Conservation (phyloP, 2,113 vertebrate species). For the Antechinus stuartii region DNA sequence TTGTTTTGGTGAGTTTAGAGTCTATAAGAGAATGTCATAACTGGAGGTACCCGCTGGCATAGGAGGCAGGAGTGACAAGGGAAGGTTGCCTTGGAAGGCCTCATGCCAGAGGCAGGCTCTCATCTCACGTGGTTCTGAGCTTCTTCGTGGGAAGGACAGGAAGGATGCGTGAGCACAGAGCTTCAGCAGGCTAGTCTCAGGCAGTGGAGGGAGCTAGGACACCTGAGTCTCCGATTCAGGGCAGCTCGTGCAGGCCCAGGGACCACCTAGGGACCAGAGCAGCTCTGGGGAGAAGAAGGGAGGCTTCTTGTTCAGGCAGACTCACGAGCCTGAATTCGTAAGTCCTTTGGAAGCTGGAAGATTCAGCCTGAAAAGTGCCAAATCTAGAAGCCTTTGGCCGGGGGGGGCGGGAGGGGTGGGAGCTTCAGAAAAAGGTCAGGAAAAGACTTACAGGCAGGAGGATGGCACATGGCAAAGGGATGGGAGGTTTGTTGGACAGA, state of each 20-base stretch:
- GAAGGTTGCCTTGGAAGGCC: neutral
- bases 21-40: neutral
- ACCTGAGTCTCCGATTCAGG: neutral
- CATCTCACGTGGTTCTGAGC: neutral
- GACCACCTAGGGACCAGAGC: neutral
- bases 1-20: too few species aligned
- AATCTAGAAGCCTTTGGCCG: neutral
- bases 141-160: too few species aligned
- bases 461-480: neutral
- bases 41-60: too few species aligned
- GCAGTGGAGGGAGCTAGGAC: neutral
- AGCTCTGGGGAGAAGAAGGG: neutral
- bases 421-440: neutral
- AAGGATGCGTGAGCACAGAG: neutral
- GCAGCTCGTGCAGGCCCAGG: neutral
- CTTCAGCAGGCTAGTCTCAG: neutral
- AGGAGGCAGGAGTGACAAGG: neutral
- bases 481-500: neutral
- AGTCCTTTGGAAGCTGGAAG: too few species aligned
- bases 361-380: neutral
- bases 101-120: neutral
- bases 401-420: too few species aligned
- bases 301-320: neutral
- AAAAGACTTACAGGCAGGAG: too few species aligned
- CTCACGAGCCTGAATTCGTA: neutral